These are phyloP conservation scores for Coelopa pilipes DNA, from an alignment of 2,888 invertebrate genomes.

Conservation along the genomic window DNA sequence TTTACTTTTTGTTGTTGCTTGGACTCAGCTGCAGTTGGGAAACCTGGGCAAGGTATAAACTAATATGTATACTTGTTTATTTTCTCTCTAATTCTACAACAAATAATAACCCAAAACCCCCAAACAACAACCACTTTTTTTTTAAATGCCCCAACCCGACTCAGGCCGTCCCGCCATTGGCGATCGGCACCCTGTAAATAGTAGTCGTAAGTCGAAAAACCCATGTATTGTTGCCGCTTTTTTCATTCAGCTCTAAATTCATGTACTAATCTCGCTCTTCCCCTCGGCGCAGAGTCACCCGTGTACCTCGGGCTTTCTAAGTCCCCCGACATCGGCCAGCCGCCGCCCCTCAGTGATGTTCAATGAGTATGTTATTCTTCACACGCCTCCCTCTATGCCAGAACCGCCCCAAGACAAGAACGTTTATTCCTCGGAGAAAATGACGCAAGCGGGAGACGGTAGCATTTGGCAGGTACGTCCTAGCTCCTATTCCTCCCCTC, in stretches of 20 bases:
- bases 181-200: too few relatives aligned
- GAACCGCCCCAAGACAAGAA: constrained; percentile 67
- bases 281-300: constrained; percentile 70
- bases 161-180: not conserved
- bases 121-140: constrained; percentile 37
- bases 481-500: not conserved
- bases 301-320: constrained; percentile 75
- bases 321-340: constrained; percentile 76
- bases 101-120: constrained; percentile 38
- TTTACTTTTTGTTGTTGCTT: constrained; percentile 16
- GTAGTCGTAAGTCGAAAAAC: too few relatives aligned
- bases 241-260: too few relatives aligned
- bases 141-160: constrained; percentile 35
- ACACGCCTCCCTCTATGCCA: constrained; percentile 69
- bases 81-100: not conserved
- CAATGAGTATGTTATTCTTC: constrained; percentile 84
- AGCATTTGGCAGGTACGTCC: constrained; percentile 74
- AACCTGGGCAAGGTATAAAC: constrained; percentile 61
- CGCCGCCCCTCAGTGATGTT: constrained; percentile 90
- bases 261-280: not conserved
- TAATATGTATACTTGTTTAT: not conserved
- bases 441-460: constrained; percentile 85
- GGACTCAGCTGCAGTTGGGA: constrained; percentile 63
- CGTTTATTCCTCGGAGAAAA: constrained; percentile 86
- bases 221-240: too few relatives aligned